These are phyloP conservation scores for Drosophila kohkoa DNA, from an alignment of 1,140 invertebrate genomes.

Conservation along the genomic window DNA sequence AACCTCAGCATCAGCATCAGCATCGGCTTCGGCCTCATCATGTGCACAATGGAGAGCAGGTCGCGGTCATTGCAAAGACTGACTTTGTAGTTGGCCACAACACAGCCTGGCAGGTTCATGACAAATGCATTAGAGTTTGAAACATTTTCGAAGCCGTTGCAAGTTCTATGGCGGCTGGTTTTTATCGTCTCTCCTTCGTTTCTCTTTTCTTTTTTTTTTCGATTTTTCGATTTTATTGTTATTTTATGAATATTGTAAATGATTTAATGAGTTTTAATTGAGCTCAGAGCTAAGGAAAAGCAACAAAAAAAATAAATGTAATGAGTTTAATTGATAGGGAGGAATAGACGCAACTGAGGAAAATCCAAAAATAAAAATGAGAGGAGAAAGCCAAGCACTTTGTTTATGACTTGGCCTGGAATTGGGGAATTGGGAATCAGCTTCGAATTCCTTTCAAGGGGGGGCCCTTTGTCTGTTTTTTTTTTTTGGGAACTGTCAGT, in stretches of 20 bases:
- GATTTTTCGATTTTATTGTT: constrained; percentile 59
- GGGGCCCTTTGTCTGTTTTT: constrained; percentile 12
- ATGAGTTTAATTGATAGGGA: constrained; percentile 82
- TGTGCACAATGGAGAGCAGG: constrained; percentile 83
- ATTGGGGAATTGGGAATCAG: constrained; percentile 34
- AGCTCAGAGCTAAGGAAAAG: constrained; percentile 30
- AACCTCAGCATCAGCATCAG: constrained; percentile 49
- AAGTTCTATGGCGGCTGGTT: constrained; percentile 42
- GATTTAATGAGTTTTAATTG: constrained; percentile 83
- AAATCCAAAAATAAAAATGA: constrained; percentile 4
- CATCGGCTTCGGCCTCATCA: constrained; percentile 57
- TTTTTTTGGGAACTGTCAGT: constrained; percentile 51
- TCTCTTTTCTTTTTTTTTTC: constrained; percentile 5
- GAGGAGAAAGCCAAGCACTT: constrained; percentile 65
- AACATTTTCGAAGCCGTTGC: constrained; percentile 25
- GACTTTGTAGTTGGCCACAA: constrained; percentile 46
- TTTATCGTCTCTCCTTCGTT: constrained; percentile 29
- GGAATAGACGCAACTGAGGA: constrained; percentile 51
- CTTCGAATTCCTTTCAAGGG: constrained; percentile 8
- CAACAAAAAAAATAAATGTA: constrained; percentile 39
- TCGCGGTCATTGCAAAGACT: constrained; percentile 61
- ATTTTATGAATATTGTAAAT: constrained; percentile 82
- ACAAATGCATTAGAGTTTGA: constrained; percentile 75
- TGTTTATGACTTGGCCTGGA: constrained; percentile 40
- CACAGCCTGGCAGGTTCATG: constrained; percentile 69